Base-by-base conservation (phyloP, 2,888 invertebrate genomes). In the Lampropteryx suffumata region DNA sequence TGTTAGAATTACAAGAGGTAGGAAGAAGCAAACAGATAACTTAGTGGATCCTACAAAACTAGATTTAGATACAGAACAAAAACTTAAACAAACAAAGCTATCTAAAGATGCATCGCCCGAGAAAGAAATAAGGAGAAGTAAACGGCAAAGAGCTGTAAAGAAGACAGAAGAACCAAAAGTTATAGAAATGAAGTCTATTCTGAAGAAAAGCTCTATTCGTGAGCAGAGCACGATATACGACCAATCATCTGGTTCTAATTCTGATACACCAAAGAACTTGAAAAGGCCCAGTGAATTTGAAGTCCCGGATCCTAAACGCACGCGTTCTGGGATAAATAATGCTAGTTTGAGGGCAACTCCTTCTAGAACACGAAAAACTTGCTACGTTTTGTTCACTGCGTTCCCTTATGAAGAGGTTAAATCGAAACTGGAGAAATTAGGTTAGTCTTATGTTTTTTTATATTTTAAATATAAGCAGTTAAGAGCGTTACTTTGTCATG, bases 361-460 rank as follows among this genome's bases (percentile, higher is more conserved):
- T 0, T 68, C 74, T 1, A 68, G 73, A 34, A 55, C 52, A 5
- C 43, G 55, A 26, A 73, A 69, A 17, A 76, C 69, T 0, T 85
- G 84, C 2, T 59, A 70, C 50, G 83, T 90, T 0, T 57, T 89
- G 28, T 84, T 88, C 42, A 88, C 89, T 0, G 84, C 86, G 0
- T 87, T 87, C 46, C 76, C 84, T 1, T 63, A 62, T 45, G 74
- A 79, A 24, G 78, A 80, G 59, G 80, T 84, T 2, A 80, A 71
- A 49, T 45, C 43, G 0, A 79, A 82, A 33, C 65, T 90, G 55
- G 79, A 81, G 57, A 75, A 73, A 45, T 61, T 88, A 57, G 89
- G 89, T 90, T 52, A 78, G 79, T 36, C 44, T 0, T 37, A 27
- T 33, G 9, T 33, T 26, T 27, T n/a, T n/a, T n/a, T n/a, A n/a